Evolutionary conservation across 2,888 invertebrate genomes (phyloP).

Genomic region (Polyploca ridens): DNA sequence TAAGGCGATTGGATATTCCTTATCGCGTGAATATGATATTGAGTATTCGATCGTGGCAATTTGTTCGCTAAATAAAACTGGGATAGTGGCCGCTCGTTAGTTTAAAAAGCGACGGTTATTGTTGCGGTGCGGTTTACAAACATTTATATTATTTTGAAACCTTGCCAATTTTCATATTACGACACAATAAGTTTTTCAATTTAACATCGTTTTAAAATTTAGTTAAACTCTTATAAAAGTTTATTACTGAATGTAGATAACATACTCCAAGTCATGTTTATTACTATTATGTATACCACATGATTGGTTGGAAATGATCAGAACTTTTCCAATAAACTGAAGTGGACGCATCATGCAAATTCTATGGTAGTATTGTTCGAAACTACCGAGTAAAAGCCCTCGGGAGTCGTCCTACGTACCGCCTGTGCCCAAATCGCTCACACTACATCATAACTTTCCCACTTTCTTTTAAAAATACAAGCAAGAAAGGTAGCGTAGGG

Average conservation of each 20-base stretch:
- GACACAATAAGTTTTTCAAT: not conserved
- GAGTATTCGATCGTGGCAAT: not conserved
- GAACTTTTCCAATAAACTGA: slow-evolving; percentile 6
- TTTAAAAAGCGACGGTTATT: slow-evolving; percentile 1
- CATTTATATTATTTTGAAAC: not conserved
- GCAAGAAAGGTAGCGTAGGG: not conserved
- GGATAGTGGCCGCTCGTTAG: not conserved
- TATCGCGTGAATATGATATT: not conserved
- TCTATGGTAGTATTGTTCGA: not conserved
- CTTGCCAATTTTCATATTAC: not conserved
- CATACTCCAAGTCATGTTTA: not conserved
- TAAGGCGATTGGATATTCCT: not conserved
- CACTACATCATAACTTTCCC: slow-evolving; percentile 4
- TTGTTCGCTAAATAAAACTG: not conserved
- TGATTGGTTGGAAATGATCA: not conserved
- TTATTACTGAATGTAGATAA: not conserved
- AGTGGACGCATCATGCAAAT: slow-evolving; percentile 8
- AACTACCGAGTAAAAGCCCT: not conserved
- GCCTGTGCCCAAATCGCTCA: not conserved
- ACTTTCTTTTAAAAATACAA: slow-evolving; percentile 1
- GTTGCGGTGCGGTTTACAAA: slow-evolving; percentile 1
- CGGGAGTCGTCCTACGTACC: not conserved
- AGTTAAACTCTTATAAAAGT: not conserved
- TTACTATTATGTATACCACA: not conserved
- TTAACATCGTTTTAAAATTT: not conserved